These are phyloP conservation scores for Tragelaphus buxtoni DNA, from an alignment of 2,113 vertebrate species.

Conservation along the genomic window DNA sequence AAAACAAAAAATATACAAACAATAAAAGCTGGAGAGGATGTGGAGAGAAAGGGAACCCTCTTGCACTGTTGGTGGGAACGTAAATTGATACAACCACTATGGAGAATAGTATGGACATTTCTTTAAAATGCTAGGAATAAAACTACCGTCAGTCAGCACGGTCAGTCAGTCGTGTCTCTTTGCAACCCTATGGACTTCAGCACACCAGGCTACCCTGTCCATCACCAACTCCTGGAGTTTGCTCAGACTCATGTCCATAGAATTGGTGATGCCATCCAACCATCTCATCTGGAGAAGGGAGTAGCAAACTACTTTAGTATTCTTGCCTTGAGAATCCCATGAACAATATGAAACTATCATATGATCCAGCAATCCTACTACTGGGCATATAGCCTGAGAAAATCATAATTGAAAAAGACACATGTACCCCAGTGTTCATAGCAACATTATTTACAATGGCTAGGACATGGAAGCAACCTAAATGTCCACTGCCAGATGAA, in stretches of 20 bases:
- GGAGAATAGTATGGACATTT: background rate
- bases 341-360: background rate
- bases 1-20: background rate
- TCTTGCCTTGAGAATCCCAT: background rate
- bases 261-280: background rate
- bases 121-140: background rate
- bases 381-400: background rate
- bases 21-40: background rate
- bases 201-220: background rate
- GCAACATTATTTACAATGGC: background rate
- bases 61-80: background rate
- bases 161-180: background rate
- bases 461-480: background rate
- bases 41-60: background rate
- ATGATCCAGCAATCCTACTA: background rate
- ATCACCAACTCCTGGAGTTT: background rate
- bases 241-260: background rate
- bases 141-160: background rate
- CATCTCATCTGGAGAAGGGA: background rate
- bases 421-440: background rate
- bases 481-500: background rate
- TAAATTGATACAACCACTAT: background rate
- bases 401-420: background rate
- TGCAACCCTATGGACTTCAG: background rate
- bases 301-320: background rate